phyloP scores from a whole-genome alignment of 2,797 vertebrate species.

The Gymnopithys bicolor region DNA sequence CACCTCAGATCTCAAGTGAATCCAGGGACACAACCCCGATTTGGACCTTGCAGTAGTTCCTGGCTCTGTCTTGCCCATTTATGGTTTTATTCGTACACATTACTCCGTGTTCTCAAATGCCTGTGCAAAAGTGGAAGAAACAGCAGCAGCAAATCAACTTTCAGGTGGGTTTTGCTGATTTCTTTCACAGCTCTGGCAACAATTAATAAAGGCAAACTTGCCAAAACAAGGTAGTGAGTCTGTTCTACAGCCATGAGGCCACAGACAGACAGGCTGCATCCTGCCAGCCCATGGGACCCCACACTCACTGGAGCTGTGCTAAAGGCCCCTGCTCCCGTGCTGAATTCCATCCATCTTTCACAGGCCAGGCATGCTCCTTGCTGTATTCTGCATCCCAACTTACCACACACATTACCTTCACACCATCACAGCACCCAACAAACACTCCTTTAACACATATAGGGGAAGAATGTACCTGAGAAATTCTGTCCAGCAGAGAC shows the following conservation, averaged over 20 bases:
- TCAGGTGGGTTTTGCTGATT: background rate
- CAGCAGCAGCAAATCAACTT: background rate
- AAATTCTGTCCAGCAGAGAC: background rate
- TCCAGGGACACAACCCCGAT: background rate
- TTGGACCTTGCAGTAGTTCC: background rate
- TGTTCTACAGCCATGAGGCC: background rate
- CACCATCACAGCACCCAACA: background rate
- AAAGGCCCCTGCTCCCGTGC: background rate
- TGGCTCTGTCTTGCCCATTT: background rate
- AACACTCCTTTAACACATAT: fast-evolving
- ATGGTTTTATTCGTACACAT: fast-evolving
- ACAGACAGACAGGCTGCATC: background rate
- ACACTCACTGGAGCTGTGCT: background rate
- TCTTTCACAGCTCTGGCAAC: background rate
- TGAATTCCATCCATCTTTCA: background rate
- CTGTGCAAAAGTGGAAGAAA: background rate
- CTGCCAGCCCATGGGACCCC: background rate
- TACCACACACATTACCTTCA: background rate
- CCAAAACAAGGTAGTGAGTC: background rate
- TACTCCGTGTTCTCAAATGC: background rate
- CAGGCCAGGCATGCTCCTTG: background rate
- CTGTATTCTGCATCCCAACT: background rate
- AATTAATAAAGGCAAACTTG: background rate
- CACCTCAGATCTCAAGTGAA: background rate
- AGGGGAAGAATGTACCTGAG: background rate